Base-by-base conservation (phyloP, 1,140 invertebrate genomes). In the Papilio xuthus region DNA sequence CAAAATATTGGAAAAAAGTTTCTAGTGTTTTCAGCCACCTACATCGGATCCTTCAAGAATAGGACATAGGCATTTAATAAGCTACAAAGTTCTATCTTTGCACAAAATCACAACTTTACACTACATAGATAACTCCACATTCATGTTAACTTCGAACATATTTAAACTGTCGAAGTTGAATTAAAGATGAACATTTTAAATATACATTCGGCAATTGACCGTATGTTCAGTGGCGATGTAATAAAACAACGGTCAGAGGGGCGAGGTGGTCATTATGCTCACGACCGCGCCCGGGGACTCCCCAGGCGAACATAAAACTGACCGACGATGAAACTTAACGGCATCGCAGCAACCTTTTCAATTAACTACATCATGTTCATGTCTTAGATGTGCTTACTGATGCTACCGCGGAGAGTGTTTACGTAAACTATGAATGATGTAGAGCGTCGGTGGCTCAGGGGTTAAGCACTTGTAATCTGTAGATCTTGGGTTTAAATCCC, bases 311-410 rank as follows among this genome's bases (percentile, higher is more conserved):
- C 77, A 81, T 79, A 80, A 83, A 81, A 78, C 73, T 81, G 80
- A 81, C 84, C 82, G 79, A 18, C 81, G 80, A 81, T 84, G 78
- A 85, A 85, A 82, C 83, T 82, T 82, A 83, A 84, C 80, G 77
- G 80, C 80, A 85, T 81, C 80, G 80, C 79, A 44, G 32, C 60
- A 79, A 77, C 83, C 79, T 80, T 84, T 84, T 84, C 83, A 85
- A 84, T 84, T 85, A 84, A 83, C 71, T 77, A 72, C 75, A 81
- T 82, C 81, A 78, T 79, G 73, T 56, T 75, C 26, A 15, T 28
- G 74, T 76, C 74, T 76, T 60, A 76, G 74, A 60, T 63, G 74
- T 76, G 74, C 50, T 76, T 60, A 56, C 26, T 23, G 15, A 50
- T 53, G 28, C 42, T 53, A 50, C 72, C 13, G 26, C 26, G 60